Evolutionary conservation across 2,113 vertebrate genomes (phyloP).

Genomic region (Meles meles): DNA sequence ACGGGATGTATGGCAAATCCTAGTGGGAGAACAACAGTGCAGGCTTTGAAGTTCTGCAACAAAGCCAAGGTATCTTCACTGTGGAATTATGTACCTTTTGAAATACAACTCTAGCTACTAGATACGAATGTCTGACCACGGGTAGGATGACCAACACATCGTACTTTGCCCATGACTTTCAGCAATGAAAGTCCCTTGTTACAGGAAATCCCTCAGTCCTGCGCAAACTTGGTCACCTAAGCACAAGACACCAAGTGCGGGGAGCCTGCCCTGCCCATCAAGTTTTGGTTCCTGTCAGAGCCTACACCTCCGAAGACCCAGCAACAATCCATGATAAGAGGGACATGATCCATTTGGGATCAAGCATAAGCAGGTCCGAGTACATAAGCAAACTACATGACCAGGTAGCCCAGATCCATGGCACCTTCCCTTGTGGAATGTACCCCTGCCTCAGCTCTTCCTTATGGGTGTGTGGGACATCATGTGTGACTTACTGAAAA

Average conservation of each 20-base stretch:
- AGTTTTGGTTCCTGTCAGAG: background rate
- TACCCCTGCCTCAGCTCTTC: background rate
- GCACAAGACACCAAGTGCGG: background rate
- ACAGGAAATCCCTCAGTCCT: background rate
- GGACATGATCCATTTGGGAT: background rate
- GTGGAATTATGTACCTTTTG: background rate
- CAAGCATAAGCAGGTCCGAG: background rate
- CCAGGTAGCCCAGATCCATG: background rate
- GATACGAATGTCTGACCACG: background rate
- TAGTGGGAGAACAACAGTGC: background rate
- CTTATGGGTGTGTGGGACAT: background rate
- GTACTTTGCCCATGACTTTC: background rate
- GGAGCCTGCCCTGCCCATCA: background rate
- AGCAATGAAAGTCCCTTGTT: background rate
- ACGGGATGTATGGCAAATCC: background rate
- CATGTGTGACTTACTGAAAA: too few relatives aligned
- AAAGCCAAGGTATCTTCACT: background rate
- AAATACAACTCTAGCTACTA: background rate
- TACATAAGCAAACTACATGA: too few relatives aligned
- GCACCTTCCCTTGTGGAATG: fast-evolving
- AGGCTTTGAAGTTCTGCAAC: background rate
- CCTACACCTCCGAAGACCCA: background rate
- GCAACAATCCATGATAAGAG: background rate
- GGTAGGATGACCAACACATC: background rate
- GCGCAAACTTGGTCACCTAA: background rate